Evolutionary conservation across 2,797 vertebrate genomes (phyloP), one percentile per base, ranked within the genome.

Genomic region (Pyrocephalus nanus): DNA sequence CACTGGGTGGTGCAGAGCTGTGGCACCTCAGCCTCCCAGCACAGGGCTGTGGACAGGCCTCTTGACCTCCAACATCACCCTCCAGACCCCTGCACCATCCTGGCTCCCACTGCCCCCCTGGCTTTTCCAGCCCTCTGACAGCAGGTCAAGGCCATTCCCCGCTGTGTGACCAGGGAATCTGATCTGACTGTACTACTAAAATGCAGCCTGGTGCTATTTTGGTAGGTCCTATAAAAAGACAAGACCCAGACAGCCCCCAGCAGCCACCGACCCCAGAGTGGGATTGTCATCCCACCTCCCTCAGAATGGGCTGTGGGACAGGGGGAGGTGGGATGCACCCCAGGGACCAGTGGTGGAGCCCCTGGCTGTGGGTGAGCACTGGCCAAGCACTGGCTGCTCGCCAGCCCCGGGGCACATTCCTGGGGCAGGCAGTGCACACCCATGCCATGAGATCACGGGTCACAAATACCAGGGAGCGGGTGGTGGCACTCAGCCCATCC

Each of bases 311-410:
- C 3, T 13, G 60, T 6, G 8, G 66, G 27, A 1, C 42, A 2
- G 4, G 4, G 0, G 2, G 43, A 14, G 65, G 34, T 3, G 53
- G 71, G 26, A 57, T 0, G 22, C 0, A 2, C 14, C 20, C 11
- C 0, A 12, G 48, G 48, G 7, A 17, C 1, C 3, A 7, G 25
- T 32, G 0, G 9, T 0, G 4, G 80, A 62, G 47, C 8, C 57
- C 27, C 30, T 2, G 0, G 47, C 30, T 5, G 12, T 9, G 77
- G 67, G 76, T 25, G 15, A 61, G 77, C 54, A 0, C 9, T 8
- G 57, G 86, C 64, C 3, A 18, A 65, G 77, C 48, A 0, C 7
- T 5, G 62, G 86, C 64, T 2, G 18, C 53, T 1, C 0, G 48
- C 4, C 6, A 15, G 40, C 69, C 2, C 11, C 2, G 6, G 45